phyloP scores from a whole-genome alignment of 2,888 invertebrate species.

The Nemoura dubitans region DNA sequence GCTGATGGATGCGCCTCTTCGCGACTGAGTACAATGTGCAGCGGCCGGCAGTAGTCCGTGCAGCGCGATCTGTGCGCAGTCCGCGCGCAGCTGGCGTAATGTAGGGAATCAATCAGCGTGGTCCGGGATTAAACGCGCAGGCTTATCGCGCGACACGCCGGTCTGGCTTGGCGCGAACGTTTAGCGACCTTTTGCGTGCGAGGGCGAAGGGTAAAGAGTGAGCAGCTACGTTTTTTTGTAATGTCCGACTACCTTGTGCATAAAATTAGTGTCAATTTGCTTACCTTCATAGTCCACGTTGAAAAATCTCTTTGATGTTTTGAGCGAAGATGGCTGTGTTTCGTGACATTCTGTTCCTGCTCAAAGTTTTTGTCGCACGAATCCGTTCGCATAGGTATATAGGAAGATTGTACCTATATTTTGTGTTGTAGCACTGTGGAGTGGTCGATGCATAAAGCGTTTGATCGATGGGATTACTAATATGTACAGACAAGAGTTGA shows the following conservation, averaged over 20 bases:
- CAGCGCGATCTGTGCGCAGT: too few species aligned
- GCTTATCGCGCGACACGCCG: background rate
- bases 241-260: background rate
- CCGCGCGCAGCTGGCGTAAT: background rate
- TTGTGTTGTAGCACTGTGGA: background rate
- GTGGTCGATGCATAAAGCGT: constrained; percentile 1
- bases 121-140: background rate
- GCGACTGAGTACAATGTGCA: too few species aligned
- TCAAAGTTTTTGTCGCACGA: too few species aligned
- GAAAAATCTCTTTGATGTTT: background rate
- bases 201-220: background rate
- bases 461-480: constrained; percentile 34
- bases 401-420: background rate
- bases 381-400: too few species aligned
- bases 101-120: background rate
- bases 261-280: background rate
- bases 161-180: background rate
- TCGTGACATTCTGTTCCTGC: background rate
- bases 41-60: too few species aligned
- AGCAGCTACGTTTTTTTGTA: background rate
- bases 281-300: background rate
- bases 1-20: background rate
- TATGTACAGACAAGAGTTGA: constrained; percentile 33
- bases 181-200: constrained; percentile 3
- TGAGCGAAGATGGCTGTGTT: background rate